phyloP scores from a whole-genome alignment of 2,888 invertebrate species.

The Ectemnius continuus region DNA sequence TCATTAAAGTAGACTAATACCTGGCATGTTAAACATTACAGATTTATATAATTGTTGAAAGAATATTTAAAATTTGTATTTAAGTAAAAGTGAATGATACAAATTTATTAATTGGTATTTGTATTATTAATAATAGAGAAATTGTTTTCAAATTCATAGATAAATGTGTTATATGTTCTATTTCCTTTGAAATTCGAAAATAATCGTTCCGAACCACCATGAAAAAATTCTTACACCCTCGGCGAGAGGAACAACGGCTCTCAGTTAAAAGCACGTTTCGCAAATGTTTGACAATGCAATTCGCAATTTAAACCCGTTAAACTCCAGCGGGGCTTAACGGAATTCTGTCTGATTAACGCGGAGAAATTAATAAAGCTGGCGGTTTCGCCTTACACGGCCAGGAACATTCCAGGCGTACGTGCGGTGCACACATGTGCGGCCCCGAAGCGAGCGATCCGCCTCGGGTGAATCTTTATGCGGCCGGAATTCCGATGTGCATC shows the following conservation, averaged over 20 bases:
- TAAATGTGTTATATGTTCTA: not conserved
- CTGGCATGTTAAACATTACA: no score
- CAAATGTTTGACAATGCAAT: not conserved
- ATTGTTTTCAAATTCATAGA: not conserved
- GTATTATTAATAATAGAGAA: not conserved
- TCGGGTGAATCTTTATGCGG: constrained; percentile 20
- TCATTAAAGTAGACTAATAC: no score
- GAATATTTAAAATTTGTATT: no score
- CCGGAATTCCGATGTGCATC: constrained; percentile 8
- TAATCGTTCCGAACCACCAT: no score
- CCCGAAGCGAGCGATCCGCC: not conserved
- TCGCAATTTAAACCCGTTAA: constrained; percentile 1
- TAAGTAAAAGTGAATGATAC: no score
- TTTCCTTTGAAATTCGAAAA: not conserved
- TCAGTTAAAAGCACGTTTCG: not conserved
- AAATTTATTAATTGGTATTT: no score
- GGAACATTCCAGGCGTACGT: no score
- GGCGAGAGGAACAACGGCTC: no score
- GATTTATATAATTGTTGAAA: no score
- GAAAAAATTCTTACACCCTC: no score
- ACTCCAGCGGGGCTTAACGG: not conserved
- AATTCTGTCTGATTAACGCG: not conserved
- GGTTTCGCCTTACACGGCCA: no score
- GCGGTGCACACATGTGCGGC: no score
- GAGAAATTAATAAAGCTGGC: constrained; percentile 1